phyloP scores from a whole-genome alignment of 1,140 invertebrate species.

The Sycophaga agraensis region DNA sequence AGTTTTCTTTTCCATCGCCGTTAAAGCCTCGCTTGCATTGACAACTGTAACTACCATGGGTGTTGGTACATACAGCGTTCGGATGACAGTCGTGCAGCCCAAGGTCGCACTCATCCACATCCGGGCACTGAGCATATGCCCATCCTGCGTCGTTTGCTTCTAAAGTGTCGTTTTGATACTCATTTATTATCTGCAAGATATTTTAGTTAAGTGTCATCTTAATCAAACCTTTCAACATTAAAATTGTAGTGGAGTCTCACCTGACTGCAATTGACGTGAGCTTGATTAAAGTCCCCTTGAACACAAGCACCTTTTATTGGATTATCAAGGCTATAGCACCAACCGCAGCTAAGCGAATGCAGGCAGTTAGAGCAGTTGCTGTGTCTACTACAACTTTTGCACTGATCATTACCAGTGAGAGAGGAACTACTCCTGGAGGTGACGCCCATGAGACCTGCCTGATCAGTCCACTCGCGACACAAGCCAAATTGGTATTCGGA shows the following conservation, averaged over 20 bases:
- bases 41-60: constrained; percentile 85
- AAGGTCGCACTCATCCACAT: constrained; percentile 90
- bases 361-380: constrained; percentile 80
- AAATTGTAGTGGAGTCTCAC: too few species aligned
- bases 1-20: constrained; percentile 80
- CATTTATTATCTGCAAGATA: constrained; percentile 43
- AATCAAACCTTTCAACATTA: too few species aligned
- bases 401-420: constrained; percentile 63
- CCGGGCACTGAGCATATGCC: constrained; percentile 90
- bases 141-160: constrained; percentile 66
- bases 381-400: constrained; percentile 78
- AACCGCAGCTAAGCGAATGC: constrained; percentile 83
- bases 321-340: constrained; percentile 88
- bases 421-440: constrained; percentile 47
- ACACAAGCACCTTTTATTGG: constrained; percentile 81
- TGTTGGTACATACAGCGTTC: constrained; percentile 90
- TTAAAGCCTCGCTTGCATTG: constrained; percentile 80
- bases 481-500: constrained; percentile 90
- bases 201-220: too few species aligned
- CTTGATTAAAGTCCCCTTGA: constrained; percentile 76
- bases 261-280: constrained; percentile 67
- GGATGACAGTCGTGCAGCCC: constrained; percentile 85
- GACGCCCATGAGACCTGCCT: constrained; percentile 60
- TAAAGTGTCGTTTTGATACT: constrained; percentile 57
- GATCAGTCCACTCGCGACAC: constrained; percentile 91